phyloP scores from a whole-genome alignment of 2,888 invertebrate genomes.

The Gandaritis pyraliata region DNA sequence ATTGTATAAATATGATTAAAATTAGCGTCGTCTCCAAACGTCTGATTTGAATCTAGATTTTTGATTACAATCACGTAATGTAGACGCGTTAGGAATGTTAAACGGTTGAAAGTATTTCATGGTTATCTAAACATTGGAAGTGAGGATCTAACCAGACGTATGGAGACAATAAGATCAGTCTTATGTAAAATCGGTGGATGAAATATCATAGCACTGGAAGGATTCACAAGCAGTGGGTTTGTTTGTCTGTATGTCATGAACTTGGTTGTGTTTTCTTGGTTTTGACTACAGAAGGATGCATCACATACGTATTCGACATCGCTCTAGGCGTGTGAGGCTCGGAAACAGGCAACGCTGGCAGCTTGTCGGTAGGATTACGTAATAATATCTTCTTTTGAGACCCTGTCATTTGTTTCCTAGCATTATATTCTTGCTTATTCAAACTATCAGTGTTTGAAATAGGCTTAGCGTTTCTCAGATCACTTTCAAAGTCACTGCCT shows the following conservation, averaged over 20 bases:
- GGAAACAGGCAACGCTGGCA: slow-evolving; percentile 87
- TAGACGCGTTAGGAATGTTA: slow-evolving; percentile 31
- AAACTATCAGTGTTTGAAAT: slow-evolving; percentile 74
- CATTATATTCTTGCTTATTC: slow-evolving; percentile 78
- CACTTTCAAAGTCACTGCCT: slow-evolving; percentile 76
- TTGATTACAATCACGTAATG: slow-evolving; percentile 11
- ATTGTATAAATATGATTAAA: slow-evolving; percentile 31
- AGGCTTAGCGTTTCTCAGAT: slow-evolving; percentile 73
- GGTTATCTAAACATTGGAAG: slow-evolving; percentile 30
- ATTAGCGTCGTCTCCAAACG: slow-evolving; percentile 32
- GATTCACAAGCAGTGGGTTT: slow-evolving; percentile 68
- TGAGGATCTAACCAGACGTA: slow-evolving; percentile 37
- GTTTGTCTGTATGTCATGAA: slow-evolving; percentile 64
- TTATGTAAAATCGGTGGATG: slow-evolving; percentile 70
- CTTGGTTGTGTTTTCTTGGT: slow-evolving; percentile 75
- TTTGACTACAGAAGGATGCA: slow-evolving; percentile 77
- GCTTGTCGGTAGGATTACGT: slow-evolving; percentile 91
- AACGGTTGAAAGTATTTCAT: slow-evolving; percentile 18
- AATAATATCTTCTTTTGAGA: slow-evolving; percentile 78
- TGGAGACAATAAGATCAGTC: slow-evolving; percentile 63
- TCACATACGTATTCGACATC: slow-evolving; percentile 89
- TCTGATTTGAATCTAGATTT: slow-evolving; percentile 15
- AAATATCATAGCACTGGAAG: slow-evolving; percentile 80
- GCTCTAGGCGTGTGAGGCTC: slow-evolving; percentile 83
- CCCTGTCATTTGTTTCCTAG: slow-evolving; percentile 88